A percentile compares a stretch with the other conserved stretches of the same genome.
phyloP scores from a whole-genome alignment of 2,888 invertebrate species.

The Notodonta dromedarius region DNA sequence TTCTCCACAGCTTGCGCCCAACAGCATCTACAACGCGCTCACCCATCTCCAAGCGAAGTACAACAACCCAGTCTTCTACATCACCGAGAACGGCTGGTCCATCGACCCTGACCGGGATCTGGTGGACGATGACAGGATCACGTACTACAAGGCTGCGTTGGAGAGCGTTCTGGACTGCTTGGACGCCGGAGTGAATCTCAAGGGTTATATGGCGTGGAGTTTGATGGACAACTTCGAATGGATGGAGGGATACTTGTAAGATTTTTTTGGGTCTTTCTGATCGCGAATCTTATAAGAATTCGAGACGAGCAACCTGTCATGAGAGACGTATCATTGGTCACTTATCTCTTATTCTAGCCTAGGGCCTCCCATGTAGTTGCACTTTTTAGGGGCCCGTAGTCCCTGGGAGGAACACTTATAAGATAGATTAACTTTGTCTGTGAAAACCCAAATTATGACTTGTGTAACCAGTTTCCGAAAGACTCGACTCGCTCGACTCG shows the following conservation, averaged over 20 bases:
- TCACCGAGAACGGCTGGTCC: conserved; percentile 85
- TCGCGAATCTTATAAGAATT: too few species aligned
- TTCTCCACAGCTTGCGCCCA: conserved; percentile 17
- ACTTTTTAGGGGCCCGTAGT: too few species aligned
- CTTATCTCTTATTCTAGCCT: too few species aligned
- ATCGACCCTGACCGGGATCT: conserved; percentile 49
- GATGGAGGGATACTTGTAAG: conserved; percentile 82
- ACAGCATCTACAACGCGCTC: conserved; percentile 21
- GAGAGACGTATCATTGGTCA: too few species aligned
- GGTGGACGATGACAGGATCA: conserved; percentile 68
- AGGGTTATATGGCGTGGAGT: conserved; percentile 85
- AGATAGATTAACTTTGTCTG: too few species aligned
- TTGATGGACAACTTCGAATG: conserved; percentile 87
- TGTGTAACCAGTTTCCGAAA: too few species aligned
- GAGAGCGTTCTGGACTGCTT: conserved; percentile 64
- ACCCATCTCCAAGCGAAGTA: conserved; percentile 20
- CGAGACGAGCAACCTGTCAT: too few species aligned
- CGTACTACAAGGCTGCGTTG: conserved; percentile 67
- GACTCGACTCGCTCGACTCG: too few species aligned
- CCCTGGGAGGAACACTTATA: too few species aligned
- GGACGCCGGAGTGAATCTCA: conserved; percentile 70
- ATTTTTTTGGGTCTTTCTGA: conserved; percentile 11
- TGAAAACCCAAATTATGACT: too few species aligned
- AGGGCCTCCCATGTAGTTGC: too few species aligned
- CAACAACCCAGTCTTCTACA: conserved; percentile 75